A percentile compares a stretch with the other conserved stretches of the same genome.
These are phyloP conservation scores for Drosophila mauritiana DNA, from an alignment of 1,140 invertebrate species.

Conservation along the genomic window DNA sequence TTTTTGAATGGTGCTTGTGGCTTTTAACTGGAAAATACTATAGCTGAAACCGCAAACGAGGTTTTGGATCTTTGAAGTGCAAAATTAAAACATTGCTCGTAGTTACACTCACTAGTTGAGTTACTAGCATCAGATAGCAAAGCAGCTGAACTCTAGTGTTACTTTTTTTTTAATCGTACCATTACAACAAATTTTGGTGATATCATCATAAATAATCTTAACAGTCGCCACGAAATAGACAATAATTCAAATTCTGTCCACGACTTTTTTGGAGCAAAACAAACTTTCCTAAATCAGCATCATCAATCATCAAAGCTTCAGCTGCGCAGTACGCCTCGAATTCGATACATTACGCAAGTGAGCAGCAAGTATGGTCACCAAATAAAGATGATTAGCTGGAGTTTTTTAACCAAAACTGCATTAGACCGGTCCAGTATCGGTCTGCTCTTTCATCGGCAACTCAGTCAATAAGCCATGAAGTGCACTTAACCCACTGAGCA, in stretches of 20 bases:
- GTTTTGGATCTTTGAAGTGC: background rate
- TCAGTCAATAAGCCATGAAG: constrained; percentile 62
- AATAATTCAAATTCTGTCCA: constrained; percentile 10
- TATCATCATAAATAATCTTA: constrained; percentile 1
- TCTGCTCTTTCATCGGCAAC: constrained; percentile 6
- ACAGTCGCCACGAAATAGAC: background rate
- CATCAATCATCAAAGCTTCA: constrained; percentile 63
- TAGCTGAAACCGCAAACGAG: background rate
- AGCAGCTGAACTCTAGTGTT: no score
- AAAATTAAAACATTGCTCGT: no score
- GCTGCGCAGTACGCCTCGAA: constrained; percentile 21
- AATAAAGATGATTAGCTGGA: constrained; percentile 14
- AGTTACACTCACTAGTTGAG: no score
- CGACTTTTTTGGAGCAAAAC: constrained; percentile 14
- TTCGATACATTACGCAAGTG: constrained; percentile 9
- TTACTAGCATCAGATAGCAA: no score
- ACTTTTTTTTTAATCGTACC: no score
- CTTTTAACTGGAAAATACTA: background rate
- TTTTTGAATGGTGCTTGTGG: constrained; percentile 46
- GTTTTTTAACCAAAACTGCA: constrained; percentile 45
- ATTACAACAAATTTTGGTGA: no score
- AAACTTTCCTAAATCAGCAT: constrained; percentile 17
- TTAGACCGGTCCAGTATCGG: constrained; percentile 10
- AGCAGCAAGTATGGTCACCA: constrained; percentile 45
- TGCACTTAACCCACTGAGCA: constrained; percentile 58